Conservation (phyloP, 2,888 invertebrate genomes). For the Microchrysa polita region DNA sequence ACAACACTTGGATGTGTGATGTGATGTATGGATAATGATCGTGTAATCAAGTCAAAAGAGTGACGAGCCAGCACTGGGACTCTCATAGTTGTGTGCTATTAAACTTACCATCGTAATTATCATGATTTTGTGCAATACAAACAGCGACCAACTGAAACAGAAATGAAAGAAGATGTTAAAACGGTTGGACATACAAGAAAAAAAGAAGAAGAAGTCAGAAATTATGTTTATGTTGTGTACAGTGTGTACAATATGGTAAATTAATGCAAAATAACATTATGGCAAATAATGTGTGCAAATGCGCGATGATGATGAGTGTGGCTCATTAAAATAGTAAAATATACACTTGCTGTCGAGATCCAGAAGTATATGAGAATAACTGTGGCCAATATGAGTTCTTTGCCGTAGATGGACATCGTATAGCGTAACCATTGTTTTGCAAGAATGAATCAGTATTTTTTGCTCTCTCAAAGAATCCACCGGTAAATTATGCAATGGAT, state of each 20-base stretch:
- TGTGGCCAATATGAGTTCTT: too few relatives aligned
- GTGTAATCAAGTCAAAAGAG: slow-evolving; percentile 5
- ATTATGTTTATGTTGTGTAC: background rate
- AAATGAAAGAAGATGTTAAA: background rate
- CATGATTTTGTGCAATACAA: slow-evolving; percentile 25
- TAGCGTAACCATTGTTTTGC: too few relatives aligned
- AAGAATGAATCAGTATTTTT: too few relatives aligned
- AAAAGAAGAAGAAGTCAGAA: background rate
- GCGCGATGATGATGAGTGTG: slow-evolving; percentile 8
- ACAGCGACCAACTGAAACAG: slow-evolving; percentile 18
- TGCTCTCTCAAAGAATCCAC: background rate
- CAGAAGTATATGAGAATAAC: too few relatives aligned
- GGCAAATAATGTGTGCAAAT: background rate
- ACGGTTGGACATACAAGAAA: too few relatives aligned
- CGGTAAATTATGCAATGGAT: slow-evolving; percentile 8
- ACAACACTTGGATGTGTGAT: slow-evolving; percentile 5
- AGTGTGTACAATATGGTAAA: slow-evolving; percentile 12
- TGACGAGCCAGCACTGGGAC: too few relatives aligned
- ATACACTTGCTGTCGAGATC: background rate
- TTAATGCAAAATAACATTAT: slow-evolving; percentile 22
- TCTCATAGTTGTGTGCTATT: too few relatives aligned
- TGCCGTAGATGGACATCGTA: too few relatives aligned
- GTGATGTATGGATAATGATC: slow-evolving; percentile 18
- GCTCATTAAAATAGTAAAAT: slow-evolving; percentile 3
- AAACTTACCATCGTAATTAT: slow-evolving; percentile 40